These are phyloP conservation scores for Watsonalla cultraria DNA, from an alignment of 2,888 invertebrate genomes.

Conservation along the genomic window DNA sequence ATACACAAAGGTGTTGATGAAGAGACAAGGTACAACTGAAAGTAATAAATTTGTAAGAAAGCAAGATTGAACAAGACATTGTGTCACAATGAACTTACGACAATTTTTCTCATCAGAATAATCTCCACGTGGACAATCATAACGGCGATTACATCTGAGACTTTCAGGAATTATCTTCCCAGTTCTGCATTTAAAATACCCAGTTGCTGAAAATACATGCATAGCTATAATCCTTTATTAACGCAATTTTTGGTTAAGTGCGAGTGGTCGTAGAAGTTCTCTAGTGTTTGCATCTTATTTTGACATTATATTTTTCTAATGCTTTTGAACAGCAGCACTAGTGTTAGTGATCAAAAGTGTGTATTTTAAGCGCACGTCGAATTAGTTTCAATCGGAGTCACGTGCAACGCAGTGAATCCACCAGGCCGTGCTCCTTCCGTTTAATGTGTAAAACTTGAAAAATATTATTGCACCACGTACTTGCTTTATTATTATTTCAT, in stretches of 20 bases:
- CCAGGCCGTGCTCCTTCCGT: too few species aligned
- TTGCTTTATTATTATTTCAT: too few species aligned
- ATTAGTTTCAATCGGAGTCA: too few species aligned
- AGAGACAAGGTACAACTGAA: slow-evolving; percentile 10
- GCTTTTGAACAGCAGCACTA: too few species aligned
- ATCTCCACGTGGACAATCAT: slow-evolving; percentile 82
- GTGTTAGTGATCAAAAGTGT: too few species aligned
- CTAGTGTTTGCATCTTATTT: too few species aligned
- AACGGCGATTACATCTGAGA: slow-evolving; percentile 80
- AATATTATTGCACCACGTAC: too few species aligned
- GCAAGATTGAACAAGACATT: slow-evolving; percentile 18
- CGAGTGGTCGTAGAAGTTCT: neutral
- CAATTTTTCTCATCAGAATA: slow-evolving; percentile 87
- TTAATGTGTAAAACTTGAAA: too few species aligned
- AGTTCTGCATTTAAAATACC: slow-evolving; percentile 82
- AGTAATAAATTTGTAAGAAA: slow-evolving; percentile 16
- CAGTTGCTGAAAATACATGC: slow-evolving; percentile 63
- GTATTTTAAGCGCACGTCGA: too few species aligned
- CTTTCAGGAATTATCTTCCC: slow-evolving; percentile 78
- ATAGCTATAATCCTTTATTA: slow-evolving; percentile 26
- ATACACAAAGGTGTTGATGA: slow-evolving; percentile 13
- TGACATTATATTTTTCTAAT: too few species aligned
- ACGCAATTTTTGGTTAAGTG: slow-evolving; percentile 3
- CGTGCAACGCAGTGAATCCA: too few species aligned
- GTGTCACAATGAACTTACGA: slow-evolving; percentile 79